Percentiles rank a stretch among this genome's conserved stretches.
These are phyloP conservation scores for Branchinecta lindahli DNA, from an alignment of 1,140 invertebrate species.

Conservation along the genomic window DNA sequence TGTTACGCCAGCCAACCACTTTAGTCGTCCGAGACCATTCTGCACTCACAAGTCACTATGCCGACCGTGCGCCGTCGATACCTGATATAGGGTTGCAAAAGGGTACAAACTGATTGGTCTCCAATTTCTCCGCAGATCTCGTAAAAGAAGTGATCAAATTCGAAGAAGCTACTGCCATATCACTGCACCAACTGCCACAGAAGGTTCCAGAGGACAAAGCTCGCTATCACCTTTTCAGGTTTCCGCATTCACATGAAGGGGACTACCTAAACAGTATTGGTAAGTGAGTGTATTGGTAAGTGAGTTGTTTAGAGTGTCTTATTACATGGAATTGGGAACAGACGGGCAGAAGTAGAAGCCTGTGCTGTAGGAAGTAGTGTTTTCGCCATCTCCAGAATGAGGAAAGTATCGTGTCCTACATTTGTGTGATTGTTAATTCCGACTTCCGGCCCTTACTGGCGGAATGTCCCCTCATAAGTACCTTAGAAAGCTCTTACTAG, in stretches of 20 bases:
- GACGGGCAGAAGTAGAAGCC: not conserved
- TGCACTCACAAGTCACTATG: too few species aligned
- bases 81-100: too few species aligned
- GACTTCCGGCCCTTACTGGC: too few species aligned
- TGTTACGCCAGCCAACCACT: too few species aligned
- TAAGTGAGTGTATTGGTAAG: slow-evolving; percentile 33
- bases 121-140: slow-evolving; percentile 25
- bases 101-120: too few species aligned
- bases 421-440: too few species aligned
- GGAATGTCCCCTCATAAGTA: too few species aligned
- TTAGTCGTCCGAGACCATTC: too few species aligned
- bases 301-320: not conserved
- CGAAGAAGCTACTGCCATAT: slow-evolving; percentile 43
- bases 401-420: too few species aligned
- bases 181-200: slow-evolving; percentile 45
- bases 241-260: slow-evolving; percentile 80
- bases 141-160: slow-evolving; percentile 60
- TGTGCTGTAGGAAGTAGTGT: not conserved
- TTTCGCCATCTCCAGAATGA: too few species aligned
- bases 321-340: not conserved
- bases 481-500: too few species aligned
- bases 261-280: slow-evolving; percentile 66
- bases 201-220: slow-evolving; percentile 67
- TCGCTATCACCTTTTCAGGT: slow-evolving; percentile 81
- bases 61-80: too few species aligned